Conservation (phyloP, 2,113 vertebrate species). For the Xenopus laevis region DNA sequence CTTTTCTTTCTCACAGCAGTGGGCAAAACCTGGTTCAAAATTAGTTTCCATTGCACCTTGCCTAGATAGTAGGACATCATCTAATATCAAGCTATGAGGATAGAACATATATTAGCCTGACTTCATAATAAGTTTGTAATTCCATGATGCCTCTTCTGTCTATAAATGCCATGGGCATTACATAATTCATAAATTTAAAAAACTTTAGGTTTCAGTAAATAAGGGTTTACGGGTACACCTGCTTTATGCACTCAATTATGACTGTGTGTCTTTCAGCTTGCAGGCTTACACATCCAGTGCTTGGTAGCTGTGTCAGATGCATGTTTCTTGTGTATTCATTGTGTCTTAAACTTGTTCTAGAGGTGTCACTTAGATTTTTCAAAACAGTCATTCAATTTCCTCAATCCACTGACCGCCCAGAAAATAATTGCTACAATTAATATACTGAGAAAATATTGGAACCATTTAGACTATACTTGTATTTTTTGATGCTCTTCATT, state of each 20-base stretch:
- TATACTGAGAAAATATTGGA: too few species aligned
- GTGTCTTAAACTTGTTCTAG: too few species aligned
- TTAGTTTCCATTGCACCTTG: too few species aligned
- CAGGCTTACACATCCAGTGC: neutral
- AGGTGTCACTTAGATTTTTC: constrained; percentile 8
- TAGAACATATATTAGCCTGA: constrained; percentile 6
- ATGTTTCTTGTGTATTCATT: neutral
- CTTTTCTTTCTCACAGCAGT: too few species aligned
- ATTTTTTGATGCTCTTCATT: too few species aligned
- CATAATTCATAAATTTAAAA: constrained; percentile 19
- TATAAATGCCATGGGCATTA: constrained; percentile 21
- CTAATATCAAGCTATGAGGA: constrained; percentile 1
- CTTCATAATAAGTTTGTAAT: constrained; percentile 29
- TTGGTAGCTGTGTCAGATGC: constrained; percentile 1
- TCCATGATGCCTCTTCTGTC: constrained; percentile 25
- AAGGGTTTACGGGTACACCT: neutral
- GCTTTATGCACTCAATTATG: neutral
- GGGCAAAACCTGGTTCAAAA: too few species aligned
- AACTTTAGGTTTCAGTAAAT: neutral
- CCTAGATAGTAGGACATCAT: neutral
- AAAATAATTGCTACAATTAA: too few species aligned
- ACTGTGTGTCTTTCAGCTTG: neutral
- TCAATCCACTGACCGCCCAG: constrained; percentile 13
- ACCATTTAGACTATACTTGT: too few species aligned
- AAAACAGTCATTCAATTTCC: constrained; percentile 27